Conservation (phyloP, 2,113 vertebrate genomes). For the Silurus meridionalis region DNA sequence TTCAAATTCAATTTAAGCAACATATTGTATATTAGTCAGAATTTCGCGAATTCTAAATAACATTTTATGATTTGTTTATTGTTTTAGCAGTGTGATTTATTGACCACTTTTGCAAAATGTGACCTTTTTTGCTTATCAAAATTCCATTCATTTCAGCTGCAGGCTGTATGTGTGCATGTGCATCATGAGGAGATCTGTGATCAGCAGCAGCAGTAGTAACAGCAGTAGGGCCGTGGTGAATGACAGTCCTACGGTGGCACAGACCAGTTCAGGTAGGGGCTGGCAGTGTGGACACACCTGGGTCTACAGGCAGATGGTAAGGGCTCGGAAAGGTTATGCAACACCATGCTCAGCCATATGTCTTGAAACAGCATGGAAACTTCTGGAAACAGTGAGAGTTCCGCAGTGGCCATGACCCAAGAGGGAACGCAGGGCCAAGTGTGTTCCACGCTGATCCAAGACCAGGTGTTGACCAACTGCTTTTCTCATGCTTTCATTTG, state of each 20-base stretch:
- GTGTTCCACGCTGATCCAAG: conserved; percentile 64
- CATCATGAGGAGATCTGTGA: conserved; percentile 25
- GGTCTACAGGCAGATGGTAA: conserved; percentile 74
- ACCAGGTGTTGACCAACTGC: conserved; percentile 70
- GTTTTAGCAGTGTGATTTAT: not conserved
- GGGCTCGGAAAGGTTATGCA: conserved; percentile 73
- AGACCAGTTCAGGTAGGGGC: conserved; percentile 59
- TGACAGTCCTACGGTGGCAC: conserved; percentile 68
- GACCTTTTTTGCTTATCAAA: not conserved
- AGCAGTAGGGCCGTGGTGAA: conserved; percentile 67
- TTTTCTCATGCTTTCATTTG: conserved; percentile 59
- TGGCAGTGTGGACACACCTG: conserved; percentile 72
- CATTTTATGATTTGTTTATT: not conserved
- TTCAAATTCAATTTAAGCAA: not conserved
- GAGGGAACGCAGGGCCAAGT: conserved; percentile 62
- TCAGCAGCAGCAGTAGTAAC: conserved; percentile 37
- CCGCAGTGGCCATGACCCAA: conserved; percentile 56
- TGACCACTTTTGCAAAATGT: not conserved
- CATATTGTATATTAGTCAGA: not conserved
- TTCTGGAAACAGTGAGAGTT: conserved; percentile 65
- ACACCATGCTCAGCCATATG: conserved; percentile 75
- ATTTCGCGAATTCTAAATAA: not conserved
- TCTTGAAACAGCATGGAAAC: conserved; percentile 70
- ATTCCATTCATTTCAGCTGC: not conserved
- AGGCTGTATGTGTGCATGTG: not conserved